phyloP scores from a whole-genome alignment of 2,888 invertebrate genomes.

The Bembecia ichneumoniformis region DNA sequence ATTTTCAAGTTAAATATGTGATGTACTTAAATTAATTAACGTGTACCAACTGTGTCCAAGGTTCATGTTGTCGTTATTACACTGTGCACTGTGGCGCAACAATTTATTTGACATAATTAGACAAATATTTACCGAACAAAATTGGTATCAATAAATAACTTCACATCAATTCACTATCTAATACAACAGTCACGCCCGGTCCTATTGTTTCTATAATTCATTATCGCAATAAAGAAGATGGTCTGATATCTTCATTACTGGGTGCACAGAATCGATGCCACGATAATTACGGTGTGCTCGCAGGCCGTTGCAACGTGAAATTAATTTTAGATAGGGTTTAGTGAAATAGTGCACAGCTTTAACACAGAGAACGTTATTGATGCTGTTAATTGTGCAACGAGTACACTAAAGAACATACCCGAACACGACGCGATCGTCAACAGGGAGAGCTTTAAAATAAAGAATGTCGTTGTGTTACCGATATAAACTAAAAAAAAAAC shows the following conservation, averaged over 20 bases:
- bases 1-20: no score
- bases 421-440: background rate
- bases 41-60: no score
- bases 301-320: constrained; percentile 28
- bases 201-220: constrained; percentile 33
- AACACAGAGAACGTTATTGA: constrained; percentile 24
- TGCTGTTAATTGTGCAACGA: constrained; percentile 24
- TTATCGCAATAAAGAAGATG: constrained; percentile 48
- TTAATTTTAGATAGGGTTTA: constrained; percentile 38
- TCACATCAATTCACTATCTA: background rate
- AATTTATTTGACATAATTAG: no score
- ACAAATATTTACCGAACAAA: no score
- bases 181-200: constrained; percentile 13
- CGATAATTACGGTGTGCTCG: constrained; percentile 45
- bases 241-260: constrained; percentile 55
- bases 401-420: constrained; percentile 8
- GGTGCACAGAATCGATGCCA: constrained; percentile 41
- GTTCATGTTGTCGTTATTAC: no score
- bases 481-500: constrained; percentile 10
- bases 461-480: constrained; percentile 17
- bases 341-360: constrained; percentile 36
- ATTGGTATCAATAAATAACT: no score
- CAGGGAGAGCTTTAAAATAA: background rate
- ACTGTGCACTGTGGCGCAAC: no score
- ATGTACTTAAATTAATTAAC: no score